A percentile compares a stretch with the other conserved stretches of the same genome.
phyloP scores from a whole-genome alignment of 2,888 invertebrate species.

The Charanyca ferruginea region DNA sequence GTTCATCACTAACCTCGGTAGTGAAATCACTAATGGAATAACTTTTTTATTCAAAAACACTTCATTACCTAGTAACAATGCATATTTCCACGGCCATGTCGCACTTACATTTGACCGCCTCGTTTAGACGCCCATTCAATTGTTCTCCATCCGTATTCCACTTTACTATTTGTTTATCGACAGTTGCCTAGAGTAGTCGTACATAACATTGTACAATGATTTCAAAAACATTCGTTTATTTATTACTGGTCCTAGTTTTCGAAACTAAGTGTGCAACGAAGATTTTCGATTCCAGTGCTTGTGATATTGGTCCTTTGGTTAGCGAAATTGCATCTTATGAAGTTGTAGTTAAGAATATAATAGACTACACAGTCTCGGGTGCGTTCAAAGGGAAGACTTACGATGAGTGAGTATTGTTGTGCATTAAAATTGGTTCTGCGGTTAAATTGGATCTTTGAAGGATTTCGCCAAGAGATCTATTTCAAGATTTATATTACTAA shows the following conservation, averaged over 20 bases:
- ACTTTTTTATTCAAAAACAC: slow-evolving; percentile 1
- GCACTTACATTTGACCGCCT: slow-evolving; percentile 26
- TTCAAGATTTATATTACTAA: background rate
- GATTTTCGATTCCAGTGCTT: slow-evolving; percentile 57
- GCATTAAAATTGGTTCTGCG: slow-evolving; percentile 29
- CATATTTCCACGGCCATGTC: slow-evolving; percentile 5
- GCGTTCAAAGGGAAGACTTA: slow-evolving; percentile 91
- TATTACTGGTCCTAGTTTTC: slow-evolving; percentile 26
- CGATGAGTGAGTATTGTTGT: slow-evolving; percentile 82
- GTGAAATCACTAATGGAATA: slow-evolving; percentile 10
- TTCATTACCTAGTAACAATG: slow-evolving; percentile 11
- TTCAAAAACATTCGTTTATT: slow-evolving; percentile 14
- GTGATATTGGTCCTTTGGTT: slow-evolving; percentile 73
- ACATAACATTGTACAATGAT: slow-evolving; percentile 39
- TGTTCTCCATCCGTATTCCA: slow-evolving; percentile 18
- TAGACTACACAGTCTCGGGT: slow-evolving; percentile 85
- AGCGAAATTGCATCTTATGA: slow-evolving; percentile 92
- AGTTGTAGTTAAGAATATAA: slow-evolving; percentile 87
- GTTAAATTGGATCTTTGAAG: slow-evolving; percentile 23
- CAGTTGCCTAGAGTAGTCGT: slow-evolving; percentile 36
- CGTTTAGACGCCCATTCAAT: slow-evolving; percentile 18
- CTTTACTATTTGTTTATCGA: slow-evolving; percentile 35
- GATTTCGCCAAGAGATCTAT: background rate
- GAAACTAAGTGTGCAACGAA: slow-evolving; percentile 25
- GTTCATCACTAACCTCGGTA: background rate